Evolutionary conservation across 2,113 vertebrate species (phyloP).

Genomic region (Macquaria ambigua): DNA sequence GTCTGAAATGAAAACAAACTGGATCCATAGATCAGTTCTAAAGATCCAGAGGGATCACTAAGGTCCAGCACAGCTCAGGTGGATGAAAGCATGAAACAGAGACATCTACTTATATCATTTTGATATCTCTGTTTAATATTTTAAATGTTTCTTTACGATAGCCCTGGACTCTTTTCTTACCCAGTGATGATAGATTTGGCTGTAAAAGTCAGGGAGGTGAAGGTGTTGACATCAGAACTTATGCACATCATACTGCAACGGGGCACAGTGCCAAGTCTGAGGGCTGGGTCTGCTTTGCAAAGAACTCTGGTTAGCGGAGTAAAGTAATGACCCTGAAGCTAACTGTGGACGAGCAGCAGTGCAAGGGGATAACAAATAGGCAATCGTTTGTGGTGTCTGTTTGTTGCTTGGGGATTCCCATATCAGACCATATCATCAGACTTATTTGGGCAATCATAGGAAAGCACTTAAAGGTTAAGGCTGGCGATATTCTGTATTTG

Average conservation of each 20-base stretch:
- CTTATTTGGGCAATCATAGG: neutral
- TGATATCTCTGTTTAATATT: neutral
- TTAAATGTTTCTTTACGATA: neutral
- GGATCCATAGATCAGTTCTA: slow-evolving; percentile 57
- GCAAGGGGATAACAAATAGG: slow-evolving; percentile 1
- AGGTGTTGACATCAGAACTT: slow-evolving; percentile 25
- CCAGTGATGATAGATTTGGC: slow-evolving; percentile 19
- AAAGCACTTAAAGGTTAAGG: neutral
- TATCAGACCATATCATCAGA: neutral
- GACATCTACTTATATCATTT: neutral
- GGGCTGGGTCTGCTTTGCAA: slow-evolving; percentile 28
- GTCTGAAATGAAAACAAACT: slow-evolving; percentile 77
- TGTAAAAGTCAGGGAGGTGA: slow-evolving; percentile 25
- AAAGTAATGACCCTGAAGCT: slow-evolving; percentile 34
- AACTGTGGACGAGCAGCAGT: slow-evolving; percentile 24
- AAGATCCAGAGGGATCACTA: slow-evolving; percentile 46
- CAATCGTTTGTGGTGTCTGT: neutral
- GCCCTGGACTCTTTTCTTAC: slow-evolving; percentile 10
- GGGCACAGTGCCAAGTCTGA: slow-evolving; percentile 41
- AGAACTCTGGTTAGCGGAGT: slow-evolving; percentile 35
- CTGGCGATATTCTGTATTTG: neutral
- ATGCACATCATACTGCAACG: slow-evolving; percentile 36
- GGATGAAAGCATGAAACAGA: slow-evolving; percentile 40
- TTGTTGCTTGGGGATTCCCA: neutral
- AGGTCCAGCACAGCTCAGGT: slow-evolving; percentile 39